A percentile compares a stretch with the other conserved stretches of the same genome.
These are phyloP conservation scores for Daphoenositta chrysoptera DNA, from an alignment of 2,113 vertebrate species.

Conservation along the genomic window DNA sequence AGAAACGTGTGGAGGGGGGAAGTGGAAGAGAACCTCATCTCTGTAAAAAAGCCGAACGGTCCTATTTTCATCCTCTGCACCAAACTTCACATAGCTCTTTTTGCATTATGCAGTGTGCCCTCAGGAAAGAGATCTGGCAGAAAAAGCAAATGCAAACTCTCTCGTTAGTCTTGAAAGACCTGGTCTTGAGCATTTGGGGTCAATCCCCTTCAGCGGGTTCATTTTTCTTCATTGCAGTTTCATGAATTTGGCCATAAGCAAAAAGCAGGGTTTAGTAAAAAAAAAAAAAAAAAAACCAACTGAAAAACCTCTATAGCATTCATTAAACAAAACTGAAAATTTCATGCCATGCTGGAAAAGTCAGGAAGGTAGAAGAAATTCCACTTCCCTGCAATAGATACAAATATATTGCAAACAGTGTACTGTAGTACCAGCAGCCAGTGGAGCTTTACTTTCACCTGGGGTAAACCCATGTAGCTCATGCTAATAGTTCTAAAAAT, in stretches of 20 bases:
- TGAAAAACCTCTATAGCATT: neutral
- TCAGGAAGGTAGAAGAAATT: neutral
- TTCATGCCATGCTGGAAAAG: neutral
- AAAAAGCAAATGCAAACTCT: slow-evolving; percentile 51
- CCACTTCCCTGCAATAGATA: neutral
- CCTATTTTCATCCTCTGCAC: neutral
- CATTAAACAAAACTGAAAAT: neutral
- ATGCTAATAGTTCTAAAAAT: neutral
- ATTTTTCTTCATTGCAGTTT: slow-evolving; percentile 49
- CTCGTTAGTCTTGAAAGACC: slow-evolving; percentile 42
- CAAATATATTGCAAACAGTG: neutral
- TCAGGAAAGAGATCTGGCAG: slow-evolving; percentile 21
- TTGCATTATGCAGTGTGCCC: slow-evolving; percentile 57
- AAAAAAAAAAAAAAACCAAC: neutral
- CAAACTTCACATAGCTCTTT: slow-evolving; percentile 4
- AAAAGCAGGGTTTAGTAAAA: neutral
- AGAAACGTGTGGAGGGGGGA: slow-evolving; percentile 40
- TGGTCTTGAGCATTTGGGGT: slow-evolving; percentile 8
- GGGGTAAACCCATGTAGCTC: neutral
- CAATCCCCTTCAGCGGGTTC: slow-evolving; percentile 45
- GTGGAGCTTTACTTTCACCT: neutral
- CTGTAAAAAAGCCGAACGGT: neutral
- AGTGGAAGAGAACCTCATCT: slow-evolving; percentile 11
- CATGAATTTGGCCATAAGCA: slow-evolving; percentile 48
- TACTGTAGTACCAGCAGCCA: neutral